Evolutionary conservation across 2,888 invertebrate species (phyloP).

Genomic region (Eulithis prunata): DNA sequence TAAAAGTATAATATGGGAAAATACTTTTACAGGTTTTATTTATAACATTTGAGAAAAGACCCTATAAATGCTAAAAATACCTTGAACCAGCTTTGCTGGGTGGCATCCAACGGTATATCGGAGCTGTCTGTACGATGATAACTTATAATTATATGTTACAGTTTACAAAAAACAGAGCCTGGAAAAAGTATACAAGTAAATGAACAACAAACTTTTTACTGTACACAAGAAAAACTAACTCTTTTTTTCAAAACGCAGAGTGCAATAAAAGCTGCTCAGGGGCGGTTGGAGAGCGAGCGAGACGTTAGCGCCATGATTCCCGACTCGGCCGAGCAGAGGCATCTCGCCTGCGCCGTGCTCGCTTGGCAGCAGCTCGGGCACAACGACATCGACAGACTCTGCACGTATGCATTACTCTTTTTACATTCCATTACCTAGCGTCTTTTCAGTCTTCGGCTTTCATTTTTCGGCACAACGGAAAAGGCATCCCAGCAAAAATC

Average conservation of each 20-base stretch:
- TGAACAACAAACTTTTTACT: too few species aligned
- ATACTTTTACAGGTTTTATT: too few species aligned
- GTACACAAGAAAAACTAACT: not conserved
- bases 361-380: constrained; percentile 77
- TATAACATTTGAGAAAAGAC: too few species aligned
- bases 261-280: constrained; percentile 52
- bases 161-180: too few species aligned
- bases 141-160: too few species aligned
- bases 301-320: constrained; percentile 47
- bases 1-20: too few species aligned
- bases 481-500: too few species aligned
- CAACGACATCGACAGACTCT: constrained; percentile 59
- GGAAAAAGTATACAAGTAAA: too few species aligned
- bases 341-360: constrained; percentile 69
- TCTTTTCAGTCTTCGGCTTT: not conserved
- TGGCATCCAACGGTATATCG: too few species aligned
- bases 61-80: too few species aligned
- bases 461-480: not conserved
- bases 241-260: constrained; percentile 42
- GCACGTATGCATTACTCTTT: constrained; percentile 51
- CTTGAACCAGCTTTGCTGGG: too few species aligned
- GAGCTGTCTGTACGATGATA: too few species aligned
- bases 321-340: constrained; percentile 57
- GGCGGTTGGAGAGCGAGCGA: constrained; percentile 50
- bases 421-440: constrained; percentile 10